Evolutionary conservation across 2,888 invertebrate species (phyloP).

Genomic region (Dascillus cervinus): DNA sequence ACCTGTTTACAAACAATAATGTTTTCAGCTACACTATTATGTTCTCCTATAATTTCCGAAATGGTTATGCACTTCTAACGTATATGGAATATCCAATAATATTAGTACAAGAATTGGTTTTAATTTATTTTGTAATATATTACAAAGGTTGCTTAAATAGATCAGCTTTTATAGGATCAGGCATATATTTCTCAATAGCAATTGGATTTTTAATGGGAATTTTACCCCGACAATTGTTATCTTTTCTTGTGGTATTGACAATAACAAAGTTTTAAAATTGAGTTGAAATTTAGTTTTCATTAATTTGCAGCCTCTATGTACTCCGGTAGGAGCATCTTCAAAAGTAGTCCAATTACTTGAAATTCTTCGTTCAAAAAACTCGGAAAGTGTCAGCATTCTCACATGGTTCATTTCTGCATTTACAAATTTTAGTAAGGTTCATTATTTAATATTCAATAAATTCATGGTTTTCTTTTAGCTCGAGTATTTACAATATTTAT

Average conservation of each 20-base stretch:
- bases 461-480: conserved; percentile 48
- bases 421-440: conserved; percentile 69
- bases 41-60: conserved; percentile 72
- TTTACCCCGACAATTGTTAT: conserved; percentile 47
- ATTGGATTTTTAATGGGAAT: conserved; percentile 42
- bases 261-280: not conserved
- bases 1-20: conserved; percentile 9
- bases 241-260: conserved; percentile 56
- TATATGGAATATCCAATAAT: conserved; percentile 82
- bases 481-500: conserved; percentile 73
- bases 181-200: conserved; percentile 42
- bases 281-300: not conserved
- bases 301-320: conserved; percentile 56
- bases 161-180: conserved; percentile 35
- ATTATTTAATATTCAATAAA: conserved; percentile 2
- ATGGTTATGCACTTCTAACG: conserved; percentile 63
- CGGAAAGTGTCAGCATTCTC: conserved; percentile 67
- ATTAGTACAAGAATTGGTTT: conserved; percentile 63
- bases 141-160: conserved; percentile 53
- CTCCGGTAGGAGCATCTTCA: conserved; percentile 75
- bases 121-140: conserved; percentile 64
- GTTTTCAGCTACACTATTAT: conserved; percentile 69
- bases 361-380: conserved; percentile 61
- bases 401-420: conserved; percentile 78
- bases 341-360: conserved; percentile 72